These are phyloP conservation scores for Coilia nasus DNA, from an alignment of 2,797 vertebrate genomes.

Conservation along the genomic window DNA sequence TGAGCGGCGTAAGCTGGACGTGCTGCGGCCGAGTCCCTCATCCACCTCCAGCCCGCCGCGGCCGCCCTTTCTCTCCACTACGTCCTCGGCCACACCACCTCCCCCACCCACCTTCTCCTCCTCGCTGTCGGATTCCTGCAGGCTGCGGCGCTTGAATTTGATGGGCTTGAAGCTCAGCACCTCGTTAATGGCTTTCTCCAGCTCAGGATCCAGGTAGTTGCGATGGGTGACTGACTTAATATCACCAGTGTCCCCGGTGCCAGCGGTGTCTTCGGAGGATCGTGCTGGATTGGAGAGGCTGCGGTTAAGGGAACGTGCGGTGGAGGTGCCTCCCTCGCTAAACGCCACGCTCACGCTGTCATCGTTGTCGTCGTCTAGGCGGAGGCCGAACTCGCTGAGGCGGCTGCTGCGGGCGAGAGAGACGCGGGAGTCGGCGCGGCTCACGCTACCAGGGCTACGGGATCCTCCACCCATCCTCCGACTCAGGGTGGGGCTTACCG, in stretches of 20 bases:
- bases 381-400: constrained; percentile 80
- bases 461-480: constrained; percentile 53
- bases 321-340: constrained; percentile 73
- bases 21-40: constrained; percentile 59
- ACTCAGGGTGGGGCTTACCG: constrained; percentile 61
- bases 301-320: constrained; percentile 79
- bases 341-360: constrained; percentile 68
- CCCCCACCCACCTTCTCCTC: constrained; percentile 66
- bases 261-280: constrained; percentile 66
- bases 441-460: constrained; percentile 62
- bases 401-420: constrained; percentile 83
- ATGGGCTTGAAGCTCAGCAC: constrained; percentile 92
- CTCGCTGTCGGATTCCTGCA: constrained; percentile 84
- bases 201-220: constrained; percentile 91
- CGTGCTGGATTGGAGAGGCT: constrained; percentile 87
- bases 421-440: constrained; percentile 74
- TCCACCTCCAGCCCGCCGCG: constrained; percentile 68
- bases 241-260: constrained; percentile 59
- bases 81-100: constrained; percentile 61
- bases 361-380: constrained; percentile 64
- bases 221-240: constrained; percentile 76
- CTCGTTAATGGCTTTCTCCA: constrained; percentile 95
- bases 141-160: constrained; percentile 84
- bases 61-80: constrained; percentile 70
- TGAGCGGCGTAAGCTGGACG: constrained; percentile 77